Percentiles rank a stretch among this genome's conserved stretches.
Evolutionary conservation across 2,888 invertebrate genomes (phyloP).

Genomic region (Scaptomyza caliginosa): DNA sequence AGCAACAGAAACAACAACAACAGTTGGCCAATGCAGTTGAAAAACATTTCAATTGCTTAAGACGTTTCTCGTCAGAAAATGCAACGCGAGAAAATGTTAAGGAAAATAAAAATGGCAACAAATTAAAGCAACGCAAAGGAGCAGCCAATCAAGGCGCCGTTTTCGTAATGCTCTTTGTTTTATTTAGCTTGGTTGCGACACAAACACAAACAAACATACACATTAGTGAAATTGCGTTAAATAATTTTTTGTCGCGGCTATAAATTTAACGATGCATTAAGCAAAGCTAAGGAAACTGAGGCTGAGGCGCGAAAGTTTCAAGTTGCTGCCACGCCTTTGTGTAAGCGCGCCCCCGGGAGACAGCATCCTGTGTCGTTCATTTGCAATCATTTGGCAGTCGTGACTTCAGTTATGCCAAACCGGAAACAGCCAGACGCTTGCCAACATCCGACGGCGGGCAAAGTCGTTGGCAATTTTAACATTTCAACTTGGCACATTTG

Average conservation of each 20-base stretch:
- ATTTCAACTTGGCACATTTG: slow-evolving; percentile 80
- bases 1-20: slow-evolving; percentile 25
- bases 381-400: slow-evolving; percentile 79
- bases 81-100: slow-evolving; percentile 2
- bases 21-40: slow-evolving; percentile 10
- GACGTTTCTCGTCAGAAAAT: slow-evolving; percentile 11
- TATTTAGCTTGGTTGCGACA: slow-evolving; percentile 36
- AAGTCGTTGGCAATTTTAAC: slow-evolving; percentile 71
- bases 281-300: slow-evolving; percentile 18
- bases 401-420: slow-evolving; percentile 66
- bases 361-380: slow-evolving; percentile 65
- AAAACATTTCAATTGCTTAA: slow-evolving; percentile 19
- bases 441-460: slow-evolving; percentile 63
- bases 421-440: slow-evolving; percentile 71
- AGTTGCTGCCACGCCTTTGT: slow-evolving; percentile 6
- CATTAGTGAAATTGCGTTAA: slow-evolving; percentile 73
- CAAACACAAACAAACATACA: too few relatives aligned
- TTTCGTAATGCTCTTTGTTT: slow-evolving; percentile 27
- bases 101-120: slow-evolving; percentile 3
- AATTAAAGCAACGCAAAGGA: slow-evolving; percentile 4
- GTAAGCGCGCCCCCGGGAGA: background rate
- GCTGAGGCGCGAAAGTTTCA: slow-evolving; percentile 36
- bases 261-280: slow-evolving; percentile 78
- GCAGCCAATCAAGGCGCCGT: slow-evolving; percentile 11
- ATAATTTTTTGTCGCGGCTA: slow-evolving; percentile 63